phyloP scores from a whole-genome alignment of 1,140 invertebrate species.

The Lasioglossum albipes region DNA sequence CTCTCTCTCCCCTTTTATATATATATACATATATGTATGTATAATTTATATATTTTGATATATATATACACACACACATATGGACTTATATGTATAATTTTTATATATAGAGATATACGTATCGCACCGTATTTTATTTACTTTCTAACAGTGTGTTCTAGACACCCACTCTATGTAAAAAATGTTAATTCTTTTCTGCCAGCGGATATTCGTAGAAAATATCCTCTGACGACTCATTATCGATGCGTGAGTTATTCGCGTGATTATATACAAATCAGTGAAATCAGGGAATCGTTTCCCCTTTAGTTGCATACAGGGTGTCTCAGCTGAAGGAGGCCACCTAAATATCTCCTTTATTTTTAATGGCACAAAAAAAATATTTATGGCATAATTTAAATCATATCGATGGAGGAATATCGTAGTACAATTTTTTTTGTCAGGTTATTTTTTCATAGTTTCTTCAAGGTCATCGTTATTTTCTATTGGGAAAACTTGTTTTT shows the following conservation, averaged over 20 bases:
- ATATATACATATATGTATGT: background rate
- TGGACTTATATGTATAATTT: slow-evolving; percentile 33
- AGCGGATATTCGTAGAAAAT: slow-evolving; percentile 20
- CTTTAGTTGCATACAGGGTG: slow-evolving; percentile 12
- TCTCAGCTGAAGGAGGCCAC: too few relatives aligned
- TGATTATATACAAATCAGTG: slow-evolving; percentile 42
- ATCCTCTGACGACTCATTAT: slow-evolving; percentile 6
- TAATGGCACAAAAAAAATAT: too few relatives aligned
- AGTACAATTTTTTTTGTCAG: too few relatives aligned
- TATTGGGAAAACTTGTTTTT: too few relatives aligned
- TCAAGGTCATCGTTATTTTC: too few relatives aligned
- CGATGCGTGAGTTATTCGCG: slow-evolving; percentile 17
- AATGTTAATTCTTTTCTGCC: slow-evolving; percentile 19
- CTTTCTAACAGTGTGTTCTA: slow-evolving; percentile 31
- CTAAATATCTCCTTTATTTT: too few relatives aligned
- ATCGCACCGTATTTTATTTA: slow-evolving; percentile 10
- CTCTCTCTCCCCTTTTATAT: background rate
- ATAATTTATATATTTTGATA: background rate
- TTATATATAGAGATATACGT: too few relatives aligned
- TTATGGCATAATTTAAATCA: too few relatives aligned
- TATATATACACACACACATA: background rate
- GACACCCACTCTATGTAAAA: slow-evolving; percentile 36
- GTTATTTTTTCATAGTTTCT: too few relatives aligned
- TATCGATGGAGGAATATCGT: too few relatives aligned
- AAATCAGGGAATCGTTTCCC: slow-evolving; percentile 10